Evolutionary conservation across 2,797 vertebrate species (phyloP).

Genomic region (Mycteria americana): DNA sequence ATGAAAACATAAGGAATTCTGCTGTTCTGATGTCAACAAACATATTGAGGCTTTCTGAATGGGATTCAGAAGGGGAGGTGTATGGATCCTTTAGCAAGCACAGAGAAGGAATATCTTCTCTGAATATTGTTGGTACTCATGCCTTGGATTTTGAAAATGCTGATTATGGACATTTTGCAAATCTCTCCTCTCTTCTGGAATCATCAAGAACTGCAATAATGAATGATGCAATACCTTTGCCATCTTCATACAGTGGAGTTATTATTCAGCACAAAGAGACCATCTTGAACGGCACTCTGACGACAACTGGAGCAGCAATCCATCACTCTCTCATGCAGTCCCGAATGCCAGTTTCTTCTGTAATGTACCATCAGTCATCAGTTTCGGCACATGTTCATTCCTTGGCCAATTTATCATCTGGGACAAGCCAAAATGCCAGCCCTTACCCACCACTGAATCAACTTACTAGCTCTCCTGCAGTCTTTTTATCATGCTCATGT

Average conservation of each 20-base stretch:
- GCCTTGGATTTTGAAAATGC: conserved; percentile 23
- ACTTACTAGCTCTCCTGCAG: background rate
- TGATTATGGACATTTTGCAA: background rate
- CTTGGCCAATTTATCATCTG: background rate
- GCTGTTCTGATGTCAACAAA: background rate
- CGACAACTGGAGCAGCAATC: background rate
- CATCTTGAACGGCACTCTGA: background rate
- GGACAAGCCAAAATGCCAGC: conserved; percentile 3
- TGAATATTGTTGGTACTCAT: background rate
- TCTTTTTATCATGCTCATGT: conserved; percentile 72
- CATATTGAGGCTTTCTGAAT: background rate
- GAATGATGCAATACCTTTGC: background rate
- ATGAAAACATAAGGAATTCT: background rate
- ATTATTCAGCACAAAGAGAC: background rate
- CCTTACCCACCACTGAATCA: conserved; percentile 7
- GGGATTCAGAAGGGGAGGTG: background rate
- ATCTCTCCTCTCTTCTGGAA: background rate
- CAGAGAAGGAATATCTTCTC: background rate
- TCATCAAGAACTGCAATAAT: background rate
- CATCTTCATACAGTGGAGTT: background rate
- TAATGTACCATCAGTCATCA: background rate
- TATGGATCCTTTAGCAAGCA: background rate
- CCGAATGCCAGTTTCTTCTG: background rate
- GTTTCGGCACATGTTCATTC: conserved; percentile 5
- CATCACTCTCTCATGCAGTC: background rate